Base-by-base conservation (phyloP, 2,113 vertebrate genomes). In the Lipophrys pholis region DNA sequence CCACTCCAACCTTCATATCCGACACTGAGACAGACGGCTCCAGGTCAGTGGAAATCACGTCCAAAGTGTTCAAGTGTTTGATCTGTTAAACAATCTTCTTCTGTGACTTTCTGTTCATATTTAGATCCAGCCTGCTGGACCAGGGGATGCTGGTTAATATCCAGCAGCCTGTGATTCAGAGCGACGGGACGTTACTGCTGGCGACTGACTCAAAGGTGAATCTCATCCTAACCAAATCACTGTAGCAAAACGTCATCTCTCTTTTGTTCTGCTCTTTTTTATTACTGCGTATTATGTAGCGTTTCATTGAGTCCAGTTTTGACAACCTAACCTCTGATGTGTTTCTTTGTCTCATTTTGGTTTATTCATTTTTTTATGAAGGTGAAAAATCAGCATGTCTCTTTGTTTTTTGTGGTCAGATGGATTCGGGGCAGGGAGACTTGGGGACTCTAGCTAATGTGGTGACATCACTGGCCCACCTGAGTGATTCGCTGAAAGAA, bases 91-190 rank as follows among this genome's bases (percentile, higher is more conserved):
- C 21, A 4, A 30, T 30, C 21, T 30, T n/a, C n/a, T n/a, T 30
- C 21, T 30, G 21, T 30, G 21, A 30, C 21, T 30, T 30, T 30
- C 21, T 30, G 21, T 30, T 64, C 70, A 50, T 87, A 48, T 92
- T 79, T 91, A 99, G 97, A 86, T 94, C 94, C 61, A 92, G 95
- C 78, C 94, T 99, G 85, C 94, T 98, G 84, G 97, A 99, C 89
- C 96, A 97, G 0, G 97, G 98, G 82, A 97, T 99, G 96, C 94
- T 99, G 51, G 97, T 99, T 77, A 99, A 99, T 80, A 99, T 99
- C 91, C 97, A 99, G 85, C 97, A 99, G 91, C 97, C 98, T 48
- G 85, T 99, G 82, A 97, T 99, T 75, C 95, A 97, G 46, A 96
- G 95, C 72, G 97, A 98, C 78, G 97, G 96, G 52, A 97, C 96